Percentiles rank a stretch among this genome's conserved stretches.
phyloP scores from a whole-genome alignment of 2,888 invertebrate genomes.

The Spilosoma lubricipeda region DNA sequence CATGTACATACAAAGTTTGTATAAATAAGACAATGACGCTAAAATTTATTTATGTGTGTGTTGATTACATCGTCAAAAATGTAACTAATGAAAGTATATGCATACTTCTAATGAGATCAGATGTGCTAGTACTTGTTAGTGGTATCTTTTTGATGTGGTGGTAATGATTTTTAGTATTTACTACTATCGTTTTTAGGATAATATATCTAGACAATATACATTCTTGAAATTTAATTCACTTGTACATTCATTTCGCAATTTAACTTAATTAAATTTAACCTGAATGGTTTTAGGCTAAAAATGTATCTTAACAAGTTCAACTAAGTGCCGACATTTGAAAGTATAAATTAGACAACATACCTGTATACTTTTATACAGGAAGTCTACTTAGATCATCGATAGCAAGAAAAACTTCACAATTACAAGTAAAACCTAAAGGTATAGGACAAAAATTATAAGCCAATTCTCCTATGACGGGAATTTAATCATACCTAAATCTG shows the following conservation, averaged over 20 bases:
- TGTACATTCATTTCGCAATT: no score
- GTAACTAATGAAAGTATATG: not conserved
- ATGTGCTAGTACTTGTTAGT: not conserved
- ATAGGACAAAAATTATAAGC: not conserved
- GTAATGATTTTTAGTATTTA: no score
- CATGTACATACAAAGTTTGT: not conserved
- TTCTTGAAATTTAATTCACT: no score
- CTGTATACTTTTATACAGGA: not conserved
- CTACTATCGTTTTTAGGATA: no score
- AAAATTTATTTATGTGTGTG: not conserved
- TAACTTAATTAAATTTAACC: no score
- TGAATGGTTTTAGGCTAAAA: no score
- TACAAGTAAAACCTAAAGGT: not conserved
- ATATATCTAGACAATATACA: no score
- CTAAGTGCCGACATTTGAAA: no score
- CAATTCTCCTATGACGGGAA: not conserved
- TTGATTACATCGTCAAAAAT: not conserved
- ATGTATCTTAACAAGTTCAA: no score
- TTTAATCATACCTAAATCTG: no score
- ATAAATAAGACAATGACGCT: not conserved
- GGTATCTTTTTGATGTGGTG: no score
- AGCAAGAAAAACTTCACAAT: not conserved
- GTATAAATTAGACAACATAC: not conserved
- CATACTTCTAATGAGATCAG: not conserved
- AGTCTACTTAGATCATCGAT: not conserved